Base-by-base conservation (phyloP, 1,140 invertebrate species). In the Ips typographus region DNA sequence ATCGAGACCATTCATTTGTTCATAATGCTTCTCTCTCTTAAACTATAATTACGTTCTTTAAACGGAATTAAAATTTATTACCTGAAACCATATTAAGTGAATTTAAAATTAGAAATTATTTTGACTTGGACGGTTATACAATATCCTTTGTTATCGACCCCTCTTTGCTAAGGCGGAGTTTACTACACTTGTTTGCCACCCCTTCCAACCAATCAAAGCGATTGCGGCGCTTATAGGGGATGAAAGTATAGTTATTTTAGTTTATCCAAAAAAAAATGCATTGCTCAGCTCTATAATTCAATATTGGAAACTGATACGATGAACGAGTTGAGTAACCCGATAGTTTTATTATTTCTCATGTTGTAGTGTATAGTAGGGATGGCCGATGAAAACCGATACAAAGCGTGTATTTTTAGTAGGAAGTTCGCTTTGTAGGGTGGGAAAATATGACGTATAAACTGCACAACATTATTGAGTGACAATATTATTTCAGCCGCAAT, bases 301-400 rank as follows among this genome's bases (percentile, higher is more conserved):
- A 42, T 42, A 59, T 42, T 2, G 57, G 41, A 5, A 59, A 59
- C 57, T 36, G 57, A 59, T 42, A 59, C 40, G 4, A n/a, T 40
- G 53, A 42, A 5, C 40, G 57, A 8, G 39, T 59, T 59, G 8
- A 55, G 52, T 59, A 59, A 59, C 38, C 40, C 6, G 37, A 59
- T 38, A 59, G 8, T 40, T 8, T 59, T 59, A 59, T 59, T 59
- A 59, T 59, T 59, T 59, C 57, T 59, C 57, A 59, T 2, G 57
- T 59, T 59, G 6, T 56, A 7, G 36, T 22, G 53, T 36, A n/a
- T n/a, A 39, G n/a, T 59, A 38, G 37, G 37, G 52, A 55, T 36
- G 52, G 8, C 52, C 52, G 52, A 59, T 59, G 57, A 59, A 59
- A 59, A 42, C 4, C 8, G 42, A 59, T 59, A n/a, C 41, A 4